Evolutionary conservation across 2,888 invertebrate species (phyloP).

Genomic region (Ceriagrion tenellum): DNA sequence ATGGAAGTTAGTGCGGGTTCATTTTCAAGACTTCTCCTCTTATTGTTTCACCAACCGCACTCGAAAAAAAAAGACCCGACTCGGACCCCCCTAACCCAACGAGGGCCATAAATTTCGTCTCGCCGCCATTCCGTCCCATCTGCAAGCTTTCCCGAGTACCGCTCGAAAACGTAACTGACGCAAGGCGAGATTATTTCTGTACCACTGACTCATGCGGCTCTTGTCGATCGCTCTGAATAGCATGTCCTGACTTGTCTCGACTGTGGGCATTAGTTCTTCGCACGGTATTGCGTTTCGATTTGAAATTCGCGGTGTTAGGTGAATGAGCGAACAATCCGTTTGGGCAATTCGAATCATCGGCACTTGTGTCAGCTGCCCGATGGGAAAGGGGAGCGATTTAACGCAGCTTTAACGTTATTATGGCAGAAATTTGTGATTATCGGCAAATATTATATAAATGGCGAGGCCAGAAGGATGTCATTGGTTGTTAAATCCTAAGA

Average conservation of each 20-base stretch:
- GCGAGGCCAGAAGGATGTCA: too few species aligned
- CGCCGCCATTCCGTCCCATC: not conserved
- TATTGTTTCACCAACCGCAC: conserved; percentile 11
- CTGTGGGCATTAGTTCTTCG: too few species aligned
- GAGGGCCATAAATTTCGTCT: not conserved
- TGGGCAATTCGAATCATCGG: too few species aligned
- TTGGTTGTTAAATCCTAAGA: too few species aligned
- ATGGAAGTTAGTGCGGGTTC: not conserved
- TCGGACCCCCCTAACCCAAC: not conserved
- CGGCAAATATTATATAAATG: too few species aligned
- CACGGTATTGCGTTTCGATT: too few species aligned
- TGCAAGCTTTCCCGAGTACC: not conserved
- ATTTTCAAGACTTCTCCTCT: not conserved
- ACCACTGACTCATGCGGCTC: not conserved
- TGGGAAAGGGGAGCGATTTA: too few species aligned
- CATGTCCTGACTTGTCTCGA: not conserved
- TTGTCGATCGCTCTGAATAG: not conserved
- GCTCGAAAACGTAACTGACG: not conserved
- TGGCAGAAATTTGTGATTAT: too few species aligned
- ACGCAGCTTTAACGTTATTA: too few species aligned
- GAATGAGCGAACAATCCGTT: too few species aligned
- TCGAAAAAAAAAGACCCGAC: not conserved
- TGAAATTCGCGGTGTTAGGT: too few species aligned
- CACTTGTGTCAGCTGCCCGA: too few species aligned
- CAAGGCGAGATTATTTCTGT: not conserved